Percentiles rank a stretch among this genome's conserved stretches.
Conservation (phyloP, 2,797 vertebrate genomes). For the Oryzias dopingdopingensis region DNA sequence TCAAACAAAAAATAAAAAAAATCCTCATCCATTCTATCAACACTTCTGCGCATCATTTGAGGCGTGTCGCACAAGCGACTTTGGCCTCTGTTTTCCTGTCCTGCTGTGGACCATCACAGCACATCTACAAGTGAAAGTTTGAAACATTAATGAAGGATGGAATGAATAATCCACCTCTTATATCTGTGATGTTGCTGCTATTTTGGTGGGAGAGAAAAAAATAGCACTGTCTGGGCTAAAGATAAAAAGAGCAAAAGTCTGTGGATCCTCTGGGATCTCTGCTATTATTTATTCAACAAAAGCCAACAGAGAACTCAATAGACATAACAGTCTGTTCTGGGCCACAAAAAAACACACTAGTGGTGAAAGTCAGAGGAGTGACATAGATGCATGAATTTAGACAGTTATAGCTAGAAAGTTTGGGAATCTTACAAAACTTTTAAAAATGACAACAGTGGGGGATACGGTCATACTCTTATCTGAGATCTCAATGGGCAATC, state of each 20-base stretch:
- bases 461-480: too few relatives aligned
- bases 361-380: too few relatives aligned
- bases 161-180: slow-evolving; percentile 61
- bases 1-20: slow-evolving; percentile 35
- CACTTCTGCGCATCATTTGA: slow-evolving; percentile 16
- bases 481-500: too few relatives aligned
- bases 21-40: slow-evolving; percentile 39
- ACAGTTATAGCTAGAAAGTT: not conserved
- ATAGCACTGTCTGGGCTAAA: slow-evolving; percentile 3
- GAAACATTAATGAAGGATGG: slow-evolving; percentile 63
- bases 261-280: slow-evolving; percentile 42
- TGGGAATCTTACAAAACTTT: not conserved
- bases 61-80: slow-evolving; percentile 37
- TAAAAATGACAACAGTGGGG: too few relatives aligned
- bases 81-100: slow-evolving; percentile 24
- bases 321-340: too few relatives aligned
- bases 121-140: slow-evolving; percentile 42
- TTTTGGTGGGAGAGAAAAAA: slow-evolving; percentile 44
- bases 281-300: slow-evolving; percentile 2
- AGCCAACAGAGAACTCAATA: too few relatives aligned
- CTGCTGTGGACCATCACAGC: slow-evolving; percentile 38
- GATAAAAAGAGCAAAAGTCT: slow-evolving; percentile 22
- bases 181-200: slow-evolving; percentile 54
- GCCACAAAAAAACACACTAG: too few relatives aligned
- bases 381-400: not conserved